Evolutionary conservation across 2,113 vertebrate species (phyloP), one percentile per base, ranked within the genome.

Genomic region (Scophthalmus maximus): DNA sequence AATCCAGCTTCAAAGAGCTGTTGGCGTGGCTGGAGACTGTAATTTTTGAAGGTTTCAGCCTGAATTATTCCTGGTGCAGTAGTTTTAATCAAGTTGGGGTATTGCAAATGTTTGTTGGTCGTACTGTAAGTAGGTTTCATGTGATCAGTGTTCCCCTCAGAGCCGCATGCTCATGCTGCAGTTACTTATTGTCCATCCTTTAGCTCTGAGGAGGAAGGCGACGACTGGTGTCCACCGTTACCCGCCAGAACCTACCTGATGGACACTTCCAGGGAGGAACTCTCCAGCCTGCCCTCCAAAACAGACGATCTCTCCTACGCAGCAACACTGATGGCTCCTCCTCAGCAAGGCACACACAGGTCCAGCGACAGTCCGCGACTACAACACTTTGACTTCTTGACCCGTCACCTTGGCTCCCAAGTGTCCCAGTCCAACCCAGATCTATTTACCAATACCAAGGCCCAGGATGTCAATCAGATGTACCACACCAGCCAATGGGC

Each of bases 141-240:
- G 0, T 50, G 22, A 20, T 60, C 4, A 50, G n/a, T 17, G 26
- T 67, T 51, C 67, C 62, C 36, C 44, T 44, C 34, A 22, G 64
- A 73, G 49, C 50, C 69, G 14, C 26, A 47, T n/a, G 6, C 47
- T 84, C 30, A 66, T 36, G 25, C 49, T 56, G 36, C 61, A 25
- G 9, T 58, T 29, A 8, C 40, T 63, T 5, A 14, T n/a, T 18
- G 20, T 65, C 29, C 2, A 3, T 63, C 38, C 55, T 75, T 30
- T 62, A 99, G 96, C 79, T 66, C 91, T 26, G 94, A 92, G 60
- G 83, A 78, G 2, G 90, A 91, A 4, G 91, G 93, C 18, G 94
- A 95, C 50, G 95, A 96, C 75, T 97, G 96, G 97, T 95, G 94
- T 86, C 95, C 93, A 7, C 95, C 95, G 0, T 77, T 94, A 74